phyloP scores from a whole-genome alignment of 2,888 invertebrate genomes.

The Onchidella celtica region DNA sequence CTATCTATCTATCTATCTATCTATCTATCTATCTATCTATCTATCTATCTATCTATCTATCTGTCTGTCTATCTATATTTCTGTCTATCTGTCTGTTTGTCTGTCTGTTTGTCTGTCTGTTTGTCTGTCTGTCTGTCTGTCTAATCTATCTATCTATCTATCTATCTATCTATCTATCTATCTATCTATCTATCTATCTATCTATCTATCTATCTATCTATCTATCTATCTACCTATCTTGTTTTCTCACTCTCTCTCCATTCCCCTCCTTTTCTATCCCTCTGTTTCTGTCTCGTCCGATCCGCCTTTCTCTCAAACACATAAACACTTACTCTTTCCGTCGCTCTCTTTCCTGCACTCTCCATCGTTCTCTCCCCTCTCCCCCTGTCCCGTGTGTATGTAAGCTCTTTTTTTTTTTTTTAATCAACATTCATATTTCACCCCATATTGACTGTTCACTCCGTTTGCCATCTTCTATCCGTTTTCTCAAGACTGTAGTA shows the following conservation, averaged over 20 bases:
- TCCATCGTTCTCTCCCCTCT: neutral
- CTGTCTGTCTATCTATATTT: too few species aligned
- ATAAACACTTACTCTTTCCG: neutral
- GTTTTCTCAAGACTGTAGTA: too few species aligned
- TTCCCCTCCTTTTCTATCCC: neutral
- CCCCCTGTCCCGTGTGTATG: neutral
- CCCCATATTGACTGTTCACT: too few species aligned
- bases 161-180: neutral
- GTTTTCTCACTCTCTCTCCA: neutral
- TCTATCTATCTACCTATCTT: neutral
- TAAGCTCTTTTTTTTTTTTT: too few species aligned
- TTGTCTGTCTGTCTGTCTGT: neutral
- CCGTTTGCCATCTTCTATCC: too few species aligned
- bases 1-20: constrained; percentile 4
- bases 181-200: neutral
- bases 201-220: neutral
- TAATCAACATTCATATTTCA: too few species aligned
- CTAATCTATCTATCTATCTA: neutral
- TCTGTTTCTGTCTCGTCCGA: neutral
- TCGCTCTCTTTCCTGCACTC: neutral
- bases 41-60: too few species aligned
- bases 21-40: neutral
- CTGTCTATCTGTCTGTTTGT: too few species aligned
- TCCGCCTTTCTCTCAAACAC: neutral
- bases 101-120: too few species aligned